These are phyloP conservation scores for Sussaba pulchella DNA, from an alignment of 2,888 invertebrate genomes.

Conservation along the genomic window DNA sequence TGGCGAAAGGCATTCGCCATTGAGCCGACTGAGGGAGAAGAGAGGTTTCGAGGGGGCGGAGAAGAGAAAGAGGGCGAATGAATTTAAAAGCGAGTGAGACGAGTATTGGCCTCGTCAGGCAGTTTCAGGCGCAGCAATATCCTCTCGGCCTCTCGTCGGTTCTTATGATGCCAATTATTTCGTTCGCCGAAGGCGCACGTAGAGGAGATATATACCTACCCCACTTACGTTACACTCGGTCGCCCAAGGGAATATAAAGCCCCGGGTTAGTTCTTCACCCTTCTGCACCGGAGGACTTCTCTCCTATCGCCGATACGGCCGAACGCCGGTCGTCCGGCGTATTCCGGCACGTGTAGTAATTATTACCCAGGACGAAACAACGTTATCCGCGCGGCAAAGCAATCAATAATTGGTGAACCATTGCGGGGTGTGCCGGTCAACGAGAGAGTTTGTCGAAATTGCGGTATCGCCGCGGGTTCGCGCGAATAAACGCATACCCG, in stretches of 20 bases:
- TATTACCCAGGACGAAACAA: background rate
- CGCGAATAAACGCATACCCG: too few species aligned
- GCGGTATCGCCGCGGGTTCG: too few species aligned
- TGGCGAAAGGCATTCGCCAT: slow-evolving; percentile 40
- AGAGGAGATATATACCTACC: slow-evolving; percentile 64
- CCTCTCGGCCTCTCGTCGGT: slow-evolving; percentile 74
- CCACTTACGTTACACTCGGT: slow-evolving; percentile 74
- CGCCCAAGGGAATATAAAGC: slow-evolving; percentile 54
- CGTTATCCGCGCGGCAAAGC: slow-evolving; percentile 7
- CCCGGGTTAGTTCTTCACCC: slow-evolving; percentile 53
- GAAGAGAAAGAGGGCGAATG: slow-evolving; percentile 38
- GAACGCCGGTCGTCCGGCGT: too few species aligned
- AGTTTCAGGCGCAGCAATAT: slow-evolving; percentile 76
- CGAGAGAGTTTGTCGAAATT: slow-evolving; percentile 11
- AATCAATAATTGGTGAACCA: slow-evolving; percentile 36
- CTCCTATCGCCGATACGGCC: too few species aligned
- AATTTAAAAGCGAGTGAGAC: slow-evolving; percentile 39
- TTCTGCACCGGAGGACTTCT: slow-evolving; percentile 27
- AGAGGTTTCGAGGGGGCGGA: slow-evolving; percentile 47
- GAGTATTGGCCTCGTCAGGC: slow-evolving; percentile 81
- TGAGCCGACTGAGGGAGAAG: slow-evolving; percentile 35
- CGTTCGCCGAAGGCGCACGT: slow-evolving; percentile 78
- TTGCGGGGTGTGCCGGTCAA: background rate
- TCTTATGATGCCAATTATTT: slow-evolving; percentile 82
- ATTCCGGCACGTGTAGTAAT: slow-evolving; percentile 22